Base-by-base conservation (phyloP, 2,113 vertebrate species). In the Albula glossodonta region DNA sequence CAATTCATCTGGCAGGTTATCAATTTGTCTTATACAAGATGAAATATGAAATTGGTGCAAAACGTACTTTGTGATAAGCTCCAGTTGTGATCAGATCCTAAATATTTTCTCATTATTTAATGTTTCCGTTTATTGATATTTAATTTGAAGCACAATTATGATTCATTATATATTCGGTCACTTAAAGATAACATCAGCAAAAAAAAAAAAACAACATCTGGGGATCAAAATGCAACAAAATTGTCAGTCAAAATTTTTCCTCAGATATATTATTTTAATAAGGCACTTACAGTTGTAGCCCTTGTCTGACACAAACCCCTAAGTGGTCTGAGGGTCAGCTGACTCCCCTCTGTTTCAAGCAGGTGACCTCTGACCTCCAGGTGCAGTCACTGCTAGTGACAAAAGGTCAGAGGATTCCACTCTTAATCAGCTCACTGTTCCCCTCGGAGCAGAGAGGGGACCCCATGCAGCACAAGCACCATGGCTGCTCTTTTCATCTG, bases 401-500 rank as follows among this genome's bases (percentile, higher is more conserved):
- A 90, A 88, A 83, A 80, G 56, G 17, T 50, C 77, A 74, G 48
- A 87, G 87, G 87, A 83, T 86, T 88, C 88, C 66, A 74, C 84
- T 82, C 56, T 70, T 89, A 91, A 91, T 91, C 88, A 51, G 82
- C 83, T 78, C 82, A 41, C 57, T 56, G 77, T 83, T 87, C 83
- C 82, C 84, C 77, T 51, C 13, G 74, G 85, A 81, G 81, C 80
- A 85, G 78, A 66, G 79, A 57, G 77, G 77, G 25, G 84, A 86
- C 70, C 83, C 80, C 51, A 70, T 51, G 86, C 77, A 86, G 77
- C 81, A 41, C 52, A 25, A 87, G 82, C 86, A 63, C 82, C 83
- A 86, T 83, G 82, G 60, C 80, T 87, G 86, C 83, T 86, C 87
- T 89, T 89, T 89, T 90, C 60, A 89, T 90, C 85, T 90, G 19